Conservation (phyloP, 2,888 invertebrate species). For the Apamea epomidion region DNA sequence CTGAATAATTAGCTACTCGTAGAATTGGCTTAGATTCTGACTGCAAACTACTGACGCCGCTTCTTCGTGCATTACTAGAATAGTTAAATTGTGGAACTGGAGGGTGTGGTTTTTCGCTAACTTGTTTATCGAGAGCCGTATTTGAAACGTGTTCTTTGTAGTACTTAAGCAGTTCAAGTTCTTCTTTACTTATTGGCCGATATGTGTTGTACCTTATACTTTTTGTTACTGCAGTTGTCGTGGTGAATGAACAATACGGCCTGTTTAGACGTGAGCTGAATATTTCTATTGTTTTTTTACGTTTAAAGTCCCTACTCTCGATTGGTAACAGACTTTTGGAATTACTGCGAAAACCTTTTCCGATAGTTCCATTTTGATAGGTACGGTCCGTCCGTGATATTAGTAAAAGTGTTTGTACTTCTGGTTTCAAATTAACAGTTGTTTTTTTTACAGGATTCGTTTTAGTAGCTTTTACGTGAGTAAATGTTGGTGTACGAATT, state of each 20-base stretch:
- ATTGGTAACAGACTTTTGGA: conserved; percentile 4
- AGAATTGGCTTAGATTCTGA: conserved; percentile 33
- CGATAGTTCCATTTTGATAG: conserved; percentile 1
- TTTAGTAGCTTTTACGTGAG: conserved; percentile 29
- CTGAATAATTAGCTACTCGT: conserved; percentile 43
- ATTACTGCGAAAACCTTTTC: not conserved
- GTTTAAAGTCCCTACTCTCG: not conserved
- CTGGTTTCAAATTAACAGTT: not conserved
- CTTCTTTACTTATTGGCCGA: conserved; percentile 73
- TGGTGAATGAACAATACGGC: not conserved
- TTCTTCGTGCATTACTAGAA: conserved; percentile 40
- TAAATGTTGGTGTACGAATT: conserved; percentile 17
- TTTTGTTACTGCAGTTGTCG: conserved; percentile 38
- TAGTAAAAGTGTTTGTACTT: conserved; percentile 18
- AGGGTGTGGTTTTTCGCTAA: not conserved
- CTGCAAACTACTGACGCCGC: conserved; percentile 18
- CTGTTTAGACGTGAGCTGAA: conserved; percentile 43
- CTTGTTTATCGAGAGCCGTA: conserved; percentile 20
- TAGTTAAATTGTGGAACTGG: conserved; percentile 12
- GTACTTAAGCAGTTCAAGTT: conserved; percentile 62
- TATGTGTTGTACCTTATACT: conserved; percentile 78
- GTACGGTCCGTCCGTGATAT: not conserved
- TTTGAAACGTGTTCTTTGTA: conserved; percentile 22
- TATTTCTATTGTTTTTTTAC: conserved; percentile 29
- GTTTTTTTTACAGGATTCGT: conserved; percentile 29